Percentiles rank a stretch among this genome's conserved stretches.
phyloP scores from a whole-genome alignment of 2,888 invertebrate species.

The Emmelina monodactyla region DNA sequence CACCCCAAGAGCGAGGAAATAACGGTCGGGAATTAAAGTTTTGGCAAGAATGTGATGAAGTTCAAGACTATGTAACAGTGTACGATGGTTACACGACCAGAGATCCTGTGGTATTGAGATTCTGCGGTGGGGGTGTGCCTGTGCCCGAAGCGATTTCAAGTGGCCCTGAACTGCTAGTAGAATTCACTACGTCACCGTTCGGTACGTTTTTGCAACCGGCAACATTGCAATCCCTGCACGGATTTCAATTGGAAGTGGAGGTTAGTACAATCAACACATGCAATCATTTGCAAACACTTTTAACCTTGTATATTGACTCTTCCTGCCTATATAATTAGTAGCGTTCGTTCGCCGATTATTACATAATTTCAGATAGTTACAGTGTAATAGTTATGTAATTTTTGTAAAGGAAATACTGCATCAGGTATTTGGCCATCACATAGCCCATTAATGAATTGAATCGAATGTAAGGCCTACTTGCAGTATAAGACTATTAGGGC shows the following conservation, averaged over 20 bases:
- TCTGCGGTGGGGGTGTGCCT: slow-evolving; percentile 88
- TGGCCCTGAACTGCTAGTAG: slow-evolving; percentile 86
- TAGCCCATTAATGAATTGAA: too few relatives aligned
- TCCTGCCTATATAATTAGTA: background rate
- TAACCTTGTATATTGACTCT: background rate
- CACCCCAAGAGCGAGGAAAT: slow-evolving; percentile 63
- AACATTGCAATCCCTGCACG: slow-evolving; percentile 80
- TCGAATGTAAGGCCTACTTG: too few relatives aligned
- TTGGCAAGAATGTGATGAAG: slow-evolving; percentile 88
- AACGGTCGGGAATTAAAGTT: slow-evolving; percentile 69
- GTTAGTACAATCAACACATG: slow-evolving; percentile 24
- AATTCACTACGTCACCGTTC: slow-evolving; percentile 89
- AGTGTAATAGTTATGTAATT: too few relatives aligned
- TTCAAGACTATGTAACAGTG: slow-evolving; percentile 87
- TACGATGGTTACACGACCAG: slow-evolving; percentile 89
- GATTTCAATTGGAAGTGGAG: slow-evolving; percentile 88
- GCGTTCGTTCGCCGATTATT: too few relatives aligned
- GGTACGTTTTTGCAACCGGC: slow-evolving; percentile 87
- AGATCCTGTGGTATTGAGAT: slow-evolving; percentile 86
- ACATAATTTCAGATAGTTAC: too few relatives aligned
- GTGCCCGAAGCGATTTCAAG: slow-evolving; percentile 87
- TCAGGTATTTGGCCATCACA: too few relatives aligned
- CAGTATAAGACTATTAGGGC: too few relatives aligned
- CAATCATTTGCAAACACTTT: slow-evolving; percentile 1
- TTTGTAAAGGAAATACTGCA: too few relatives aligned